A percentile compares a stretch with the other conserved stretches of the same genome.
Evolutionary conservation across 2,797 vertebrate genomes (phyloP).

Genomic region (Melanotaenia pygmaea): DNA sequence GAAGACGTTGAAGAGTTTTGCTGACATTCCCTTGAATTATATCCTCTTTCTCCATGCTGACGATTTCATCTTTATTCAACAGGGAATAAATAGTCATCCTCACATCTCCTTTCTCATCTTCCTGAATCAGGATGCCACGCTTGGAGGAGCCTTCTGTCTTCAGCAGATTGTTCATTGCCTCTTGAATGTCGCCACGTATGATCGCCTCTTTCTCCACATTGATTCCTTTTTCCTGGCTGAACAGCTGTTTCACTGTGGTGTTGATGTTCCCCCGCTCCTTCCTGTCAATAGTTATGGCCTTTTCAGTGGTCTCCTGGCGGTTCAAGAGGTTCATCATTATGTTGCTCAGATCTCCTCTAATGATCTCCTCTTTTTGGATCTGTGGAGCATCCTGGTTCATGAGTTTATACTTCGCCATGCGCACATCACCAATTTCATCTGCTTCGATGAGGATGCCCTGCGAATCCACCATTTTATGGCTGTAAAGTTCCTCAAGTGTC

Average conservation of each 20-base stretch:
- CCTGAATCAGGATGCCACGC: slow-evolving; percentile 92
- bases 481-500: slow-evolving; percentile 90
- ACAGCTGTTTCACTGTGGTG: slow-evolving; percentile 88
- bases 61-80: slow-evolving; percentile 84
- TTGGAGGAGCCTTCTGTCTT: slow-evolving; percentile 83
- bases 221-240: slow-evolving; percentile 83
- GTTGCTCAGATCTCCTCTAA: slow-evolving; percentile 88
- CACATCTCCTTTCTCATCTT: slow-evolving; percentile 92
- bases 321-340: slow-evolving; percentile 93
- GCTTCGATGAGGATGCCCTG: slow-evolving; percentile 92
- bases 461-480: slow-evolving; percentile 89
- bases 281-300: slow-evolving; percentile 82
- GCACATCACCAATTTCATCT: slow-evolving; percentile 91
- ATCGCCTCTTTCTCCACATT: slow-evolving; percentile 88
- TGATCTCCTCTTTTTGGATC: slow-evolving; percentile 90
- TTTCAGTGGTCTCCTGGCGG: slow-evolving; percentile 80
- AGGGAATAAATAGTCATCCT: slow-evolving; percentile 95
- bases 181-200: slow-evolving; percentile 89
- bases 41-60: slow-evolving; percentile 81
- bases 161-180: slow-evolving; percentile 89
- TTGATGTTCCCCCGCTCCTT: slow-evolving; percentile 90
- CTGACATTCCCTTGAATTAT: slow-evolving; percentile 89
- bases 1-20: slow-evolving; percentile 85
- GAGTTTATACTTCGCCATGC: slow-evolving; percentile 94
- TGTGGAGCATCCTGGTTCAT: slow-evolving; percentile 89